Evolutionary conservation across 2,113 vertebrate species (phyloP).

Genomic region (Percopsis transmontana): DNA sequence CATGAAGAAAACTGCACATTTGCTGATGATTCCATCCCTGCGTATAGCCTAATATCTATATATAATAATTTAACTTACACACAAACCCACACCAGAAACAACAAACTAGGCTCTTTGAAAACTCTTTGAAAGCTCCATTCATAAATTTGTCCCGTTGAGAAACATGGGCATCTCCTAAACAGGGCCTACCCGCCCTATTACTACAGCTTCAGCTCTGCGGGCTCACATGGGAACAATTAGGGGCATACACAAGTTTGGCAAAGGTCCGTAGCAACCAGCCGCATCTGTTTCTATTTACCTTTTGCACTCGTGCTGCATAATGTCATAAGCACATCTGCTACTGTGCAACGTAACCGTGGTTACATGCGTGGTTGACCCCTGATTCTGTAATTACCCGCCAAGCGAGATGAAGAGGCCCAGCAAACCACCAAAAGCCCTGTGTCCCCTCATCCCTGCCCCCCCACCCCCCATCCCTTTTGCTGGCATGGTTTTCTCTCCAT

Average conservation of each 20-base stretch:
- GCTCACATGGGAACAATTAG: conserved; percentile 81
- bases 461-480: conserved; percentile 2
- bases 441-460: conserved; percentile 23
- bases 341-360: conserved; percentile 81
- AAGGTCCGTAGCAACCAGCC: conserved; percentile 78
- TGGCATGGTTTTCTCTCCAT: conserved; percentile 54
- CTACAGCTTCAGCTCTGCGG: conserved; percentile 58
- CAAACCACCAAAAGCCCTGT: conserved; percentile 74
- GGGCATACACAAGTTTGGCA: conserved; percentile 70
- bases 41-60: too few relatives aligned
- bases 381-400: conserved; percentile 81
- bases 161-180: conserved; percentile 64
- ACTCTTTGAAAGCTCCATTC: conserved; percentile 61
- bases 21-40: neutral
- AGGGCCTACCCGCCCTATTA: conserved; percentile 59
- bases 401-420: conserved; percentile 77
- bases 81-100: neutral
- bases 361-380: conserved; percentile 82
- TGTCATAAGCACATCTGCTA: conserved; percentile 83
- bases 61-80: neutral
- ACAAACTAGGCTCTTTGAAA: conserved; percentile 24
- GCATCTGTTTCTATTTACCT: conserved; percentile 85
- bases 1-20: neutral
- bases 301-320: conserved; percentile 72
- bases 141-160: conserved; percentile 69